Percentiles rank a stretch among this genome's conserved stretches.
Evolutionary conservation across 23 tunicate species (phyloP).

Genomic region (Clavelina lepadiformis): DNA sequence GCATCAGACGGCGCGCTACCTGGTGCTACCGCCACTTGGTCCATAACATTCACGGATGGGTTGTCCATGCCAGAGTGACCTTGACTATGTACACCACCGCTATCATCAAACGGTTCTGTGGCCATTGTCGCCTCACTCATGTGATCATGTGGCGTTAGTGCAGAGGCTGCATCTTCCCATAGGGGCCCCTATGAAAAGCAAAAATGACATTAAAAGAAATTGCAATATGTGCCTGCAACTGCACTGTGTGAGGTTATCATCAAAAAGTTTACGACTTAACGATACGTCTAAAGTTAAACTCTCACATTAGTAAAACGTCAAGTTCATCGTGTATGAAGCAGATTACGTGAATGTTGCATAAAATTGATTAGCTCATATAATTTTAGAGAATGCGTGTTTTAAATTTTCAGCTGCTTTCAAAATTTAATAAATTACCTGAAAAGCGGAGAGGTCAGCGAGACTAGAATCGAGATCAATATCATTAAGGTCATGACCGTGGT

Average conservation of each 20-base stretch:
- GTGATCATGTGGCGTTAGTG: conserved; percentile 6
- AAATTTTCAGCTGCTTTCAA: too few relatives aligned
- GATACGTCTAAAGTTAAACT: too few relatives aligned
- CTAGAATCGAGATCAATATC: conserved; percentile 84
- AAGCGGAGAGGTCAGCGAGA: conserved; percentile 71
- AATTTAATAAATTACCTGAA: conserved; percentile 59
- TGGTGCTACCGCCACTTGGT: conserved; percentile 21
- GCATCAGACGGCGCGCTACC: conserved; percentile 9
- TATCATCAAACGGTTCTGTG: conserved; percentile 22
- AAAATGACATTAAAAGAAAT: neutral
- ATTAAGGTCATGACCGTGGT: conserved; percentile 15
- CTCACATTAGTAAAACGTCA: too few relatives aligned
- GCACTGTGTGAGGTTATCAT: too few relatives aligned
- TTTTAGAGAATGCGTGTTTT: neutral
- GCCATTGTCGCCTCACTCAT: conserved; percentile 15
- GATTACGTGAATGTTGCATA: neutral
- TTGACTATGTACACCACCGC: conserved; percentile 5
- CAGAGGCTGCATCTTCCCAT: conserved; percentile 46
- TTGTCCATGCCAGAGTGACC: conserved; percentile 5
- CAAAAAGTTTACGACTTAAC: too few relatives aligned
- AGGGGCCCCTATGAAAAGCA: conserved; percentile 54
- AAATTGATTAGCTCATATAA: neutral
- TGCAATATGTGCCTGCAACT: too few relatives aligned
- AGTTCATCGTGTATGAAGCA: too few relatives aligned
- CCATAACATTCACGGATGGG: conserved; percentile 23